Evolutionary conservation across 2,797 vertebrate genomes (phyloP).

Genomic region (Coregonus sp.): DNA sequence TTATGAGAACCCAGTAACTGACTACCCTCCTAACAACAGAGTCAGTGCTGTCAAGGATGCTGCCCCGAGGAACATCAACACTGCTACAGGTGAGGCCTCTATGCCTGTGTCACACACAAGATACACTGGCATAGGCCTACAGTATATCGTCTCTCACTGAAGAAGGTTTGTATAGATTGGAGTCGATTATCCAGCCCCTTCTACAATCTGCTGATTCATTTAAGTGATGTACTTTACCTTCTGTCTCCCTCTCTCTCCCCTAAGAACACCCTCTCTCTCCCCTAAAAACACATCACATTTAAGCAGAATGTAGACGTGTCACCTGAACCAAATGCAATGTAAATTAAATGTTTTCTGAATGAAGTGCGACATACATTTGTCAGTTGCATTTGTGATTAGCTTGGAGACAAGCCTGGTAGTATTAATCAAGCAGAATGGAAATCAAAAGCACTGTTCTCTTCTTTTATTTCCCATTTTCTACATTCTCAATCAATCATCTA

Average conservation of each 20-base stretch:
- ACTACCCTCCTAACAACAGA: constrained; percentile 82
- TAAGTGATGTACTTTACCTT: not conserved
- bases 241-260: not conserved
- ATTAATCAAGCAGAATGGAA: constrained; percentile 26
- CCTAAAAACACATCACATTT: not conserved
- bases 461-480: constrained; percentile 34
- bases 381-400: constrained; percentile 19
- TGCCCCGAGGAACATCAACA: constrained; percentile 76
- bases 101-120: too few relatives aligned
- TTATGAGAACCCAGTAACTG: constrained; percentile 75
- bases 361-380: not conserved
- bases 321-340: not conserved
- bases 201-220: too few relatives aligned
- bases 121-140: too few relatives aligned
- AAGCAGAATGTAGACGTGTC: too few relatives aligned
- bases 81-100: constrained; percentile 73
- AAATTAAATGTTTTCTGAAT: not conserved
- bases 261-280: not conserved
- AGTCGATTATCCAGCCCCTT: too few relatives aligned
- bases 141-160: too few relatives aligned
- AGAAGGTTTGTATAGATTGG: too few relatives aligned
- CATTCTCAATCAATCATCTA: constrained; percentile 20
- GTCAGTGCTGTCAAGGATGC: constrained; percentile 75
- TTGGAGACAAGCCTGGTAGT: not conserved
- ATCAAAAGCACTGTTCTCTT: constrained; percentile 26